Evolutionary conservation across 64 coral and sea anemone species (phyloP).

Genomic region (Catalaphyllia jardinei): DNA sequence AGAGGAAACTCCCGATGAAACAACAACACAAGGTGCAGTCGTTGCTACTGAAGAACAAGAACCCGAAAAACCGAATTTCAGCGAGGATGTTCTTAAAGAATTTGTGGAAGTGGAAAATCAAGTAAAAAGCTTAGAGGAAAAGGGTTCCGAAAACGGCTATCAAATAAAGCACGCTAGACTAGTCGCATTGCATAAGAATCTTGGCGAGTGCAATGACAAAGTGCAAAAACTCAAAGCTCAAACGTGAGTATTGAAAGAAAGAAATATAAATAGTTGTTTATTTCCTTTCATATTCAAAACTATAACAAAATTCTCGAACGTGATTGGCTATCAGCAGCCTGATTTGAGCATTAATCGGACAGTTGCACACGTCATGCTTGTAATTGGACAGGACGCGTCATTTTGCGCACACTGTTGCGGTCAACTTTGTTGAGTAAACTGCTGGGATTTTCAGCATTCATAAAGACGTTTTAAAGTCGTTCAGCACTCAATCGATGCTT

Average conservation of each 20-base stretch:
- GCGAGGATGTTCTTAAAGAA: conserved; percentile 76
- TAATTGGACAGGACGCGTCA: no score
- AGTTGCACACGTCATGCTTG: no score
- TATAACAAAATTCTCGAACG: no score
- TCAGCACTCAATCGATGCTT: no score
- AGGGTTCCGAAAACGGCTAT: conserved; percentile 56
- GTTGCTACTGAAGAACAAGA: background rate
- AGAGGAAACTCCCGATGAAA: conserved; percentile 15
- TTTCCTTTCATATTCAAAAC: background rate
- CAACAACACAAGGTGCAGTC: conserved; percentile 15
- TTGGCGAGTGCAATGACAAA: conserved; percentile 33
- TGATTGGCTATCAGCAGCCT: no score
- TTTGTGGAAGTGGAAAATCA: conserved; percentile 79
- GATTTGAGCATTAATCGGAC: no score
- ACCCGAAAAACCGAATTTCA: conserved; percentile 84
- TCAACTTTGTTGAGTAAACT: no score
- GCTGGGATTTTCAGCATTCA: no score
- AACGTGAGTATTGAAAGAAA: conserved; percentile 58
- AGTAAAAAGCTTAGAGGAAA: conserved; percentile 63
- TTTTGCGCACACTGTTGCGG: no score
- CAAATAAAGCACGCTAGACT: conserved; percentile 55
- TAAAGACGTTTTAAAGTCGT: no score
- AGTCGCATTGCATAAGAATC: conserved; percentile 66
- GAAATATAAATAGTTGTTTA: background rate
- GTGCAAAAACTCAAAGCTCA: conserved; percentile 67